phyloP scores from a whole-genome alignment of 2,797 vertebrate species.

The Clarias laeviceps region DNA sequence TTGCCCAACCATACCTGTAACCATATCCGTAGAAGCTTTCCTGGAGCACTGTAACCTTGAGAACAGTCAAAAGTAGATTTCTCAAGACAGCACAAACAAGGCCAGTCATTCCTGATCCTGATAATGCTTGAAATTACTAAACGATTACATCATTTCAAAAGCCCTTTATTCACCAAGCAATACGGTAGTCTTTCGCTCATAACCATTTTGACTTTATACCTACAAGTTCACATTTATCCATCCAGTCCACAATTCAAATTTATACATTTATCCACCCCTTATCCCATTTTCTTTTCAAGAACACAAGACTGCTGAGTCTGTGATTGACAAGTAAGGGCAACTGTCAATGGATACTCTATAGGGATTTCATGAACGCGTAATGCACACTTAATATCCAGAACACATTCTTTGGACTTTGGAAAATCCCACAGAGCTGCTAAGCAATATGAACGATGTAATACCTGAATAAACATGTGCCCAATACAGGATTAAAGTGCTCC shows the following conservation, averaged over 20 bases:
- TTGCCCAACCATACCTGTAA: neutral
- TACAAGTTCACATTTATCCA: neutral
- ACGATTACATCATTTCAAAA: conserved; percentile 6
- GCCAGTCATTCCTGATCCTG: neutral
- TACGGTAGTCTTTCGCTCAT: neutral
- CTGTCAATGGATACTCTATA: neutral
- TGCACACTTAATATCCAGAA: neutral
- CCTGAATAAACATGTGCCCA: neutral
- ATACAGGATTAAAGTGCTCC: neutral
- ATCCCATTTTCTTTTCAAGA: neutral
- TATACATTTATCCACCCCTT: neutral
- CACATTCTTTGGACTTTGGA: neutral
- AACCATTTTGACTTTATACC: neutral
- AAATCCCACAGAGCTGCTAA: conserved; percentile 10
- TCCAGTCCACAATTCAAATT: neutral
- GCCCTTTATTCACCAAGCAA: neutral
- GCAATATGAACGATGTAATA: conserved; percentile 26
- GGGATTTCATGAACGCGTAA: neutral
- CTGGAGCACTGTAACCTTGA: neutral
- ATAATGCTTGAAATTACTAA: neutral
- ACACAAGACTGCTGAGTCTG: neutral
- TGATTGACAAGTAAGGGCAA: neutral
- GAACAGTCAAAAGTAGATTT: neutral
- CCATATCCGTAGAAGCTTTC: too few species aligned
- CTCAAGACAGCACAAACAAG: neutral